phyloP scores from a whole-genome alignment of 1,140 invertebrate genomes.

The Drosophila gunungcola region DNA sequence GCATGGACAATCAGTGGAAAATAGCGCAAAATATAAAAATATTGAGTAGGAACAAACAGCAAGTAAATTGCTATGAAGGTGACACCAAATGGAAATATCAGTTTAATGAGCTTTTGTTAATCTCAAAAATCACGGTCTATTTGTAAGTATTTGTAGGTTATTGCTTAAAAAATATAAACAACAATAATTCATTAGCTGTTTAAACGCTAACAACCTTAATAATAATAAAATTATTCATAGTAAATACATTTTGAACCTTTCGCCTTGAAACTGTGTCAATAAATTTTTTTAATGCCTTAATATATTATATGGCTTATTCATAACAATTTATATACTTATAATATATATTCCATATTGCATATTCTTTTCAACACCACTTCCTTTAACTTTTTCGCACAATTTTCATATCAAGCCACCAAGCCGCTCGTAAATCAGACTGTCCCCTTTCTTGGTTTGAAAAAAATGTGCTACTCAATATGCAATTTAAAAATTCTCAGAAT shows the following conservation, averaged over 20 bases:
- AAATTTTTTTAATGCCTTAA: neutral
- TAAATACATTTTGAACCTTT: too few species aligned
- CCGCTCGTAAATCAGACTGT: constrained; percentile 57
- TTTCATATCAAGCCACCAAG: constrained; percentile 21
- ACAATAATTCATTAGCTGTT: neutral
- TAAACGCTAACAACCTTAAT: too few species aligned
- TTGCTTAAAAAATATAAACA: neutral
- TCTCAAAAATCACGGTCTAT: constrained; percentile 2
- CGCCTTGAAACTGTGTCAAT: too few species aligned
- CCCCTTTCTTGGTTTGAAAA: constrained; percentile 16
- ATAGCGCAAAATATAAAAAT: constrained; percentile 30
- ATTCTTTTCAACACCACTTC: constrained; percentile 7
- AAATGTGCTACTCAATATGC: constrained; percentile 64
- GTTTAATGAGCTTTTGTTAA: constrained; percentile 3
- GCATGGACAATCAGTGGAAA: constrained; percentile 42
- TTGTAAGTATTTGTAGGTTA: neutral
- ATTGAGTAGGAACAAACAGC: constrained; percentile 38
- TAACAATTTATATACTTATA: too few species aligned
- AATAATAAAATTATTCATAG: too few species aligned
- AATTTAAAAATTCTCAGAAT: constrained; percentile 73
- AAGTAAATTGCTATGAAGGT: constrained; percentile 15
- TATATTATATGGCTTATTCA: too few species aligned
- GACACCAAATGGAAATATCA: constrained; percentile 24
- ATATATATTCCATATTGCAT: neutral
- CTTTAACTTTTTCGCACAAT: constrained; percentile 27